A percentile compares a stretch with the other conserved stretches of the same genome.
Evolutionary conservation across 2,113 vertebrate genomes (phyloP).

Genomic region (Perca schrenkii): DNA sequence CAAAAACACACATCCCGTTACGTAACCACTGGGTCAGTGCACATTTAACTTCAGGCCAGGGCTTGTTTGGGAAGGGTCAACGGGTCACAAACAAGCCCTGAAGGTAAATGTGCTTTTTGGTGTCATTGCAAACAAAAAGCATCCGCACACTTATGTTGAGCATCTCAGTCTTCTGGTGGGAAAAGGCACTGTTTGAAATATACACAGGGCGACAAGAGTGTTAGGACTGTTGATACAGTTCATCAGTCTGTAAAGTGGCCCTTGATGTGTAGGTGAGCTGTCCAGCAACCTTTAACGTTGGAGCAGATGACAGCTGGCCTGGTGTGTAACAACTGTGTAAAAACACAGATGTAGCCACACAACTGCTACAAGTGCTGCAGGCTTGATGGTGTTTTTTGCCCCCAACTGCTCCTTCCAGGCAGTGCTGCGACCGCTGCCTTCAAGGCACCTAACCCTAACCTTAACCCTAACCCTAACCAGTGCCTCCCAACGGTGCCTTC

Average conservation of each 20-base stretch:
- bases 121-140: slow-evolving; percentile 22
- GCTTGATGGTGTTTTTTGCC: no score
- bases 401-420: no score
- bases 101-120: slow-evolving; percentile 26
- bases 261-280: not conserved
- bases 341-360: not conserved
- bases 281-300: slow-evolving; percentile 9
- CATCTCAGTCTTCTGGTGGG: slow-evolving; percentile 21
- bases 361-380: not conserved
- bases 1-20: not conserved
- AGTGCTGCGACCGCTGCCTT: not conserved
- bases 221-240: slow-evolving; percentile 11
- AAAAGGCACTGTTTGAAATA: slow-evolving; percentile 6
- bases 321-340: not conserved
- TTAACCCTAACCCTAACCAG: no score
- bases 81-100: slow-evolving; percentile 25
- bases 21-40: slow-evolving; percentile 29
- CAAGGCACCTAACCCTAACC: no score
- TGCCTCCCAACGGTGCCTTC: no score
- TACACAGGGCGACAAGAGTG: not conserved
- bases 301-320: slow-evolving; percentile 16
- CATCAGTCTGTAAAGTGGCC: not conserved
- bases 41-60: no score
- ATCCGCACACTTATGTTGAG: not conserved
- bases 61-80: not conserved